Base-by-base conservation (phyloP, 2,797 vertebrate species). In the Miichthys miiuy region DNA sequence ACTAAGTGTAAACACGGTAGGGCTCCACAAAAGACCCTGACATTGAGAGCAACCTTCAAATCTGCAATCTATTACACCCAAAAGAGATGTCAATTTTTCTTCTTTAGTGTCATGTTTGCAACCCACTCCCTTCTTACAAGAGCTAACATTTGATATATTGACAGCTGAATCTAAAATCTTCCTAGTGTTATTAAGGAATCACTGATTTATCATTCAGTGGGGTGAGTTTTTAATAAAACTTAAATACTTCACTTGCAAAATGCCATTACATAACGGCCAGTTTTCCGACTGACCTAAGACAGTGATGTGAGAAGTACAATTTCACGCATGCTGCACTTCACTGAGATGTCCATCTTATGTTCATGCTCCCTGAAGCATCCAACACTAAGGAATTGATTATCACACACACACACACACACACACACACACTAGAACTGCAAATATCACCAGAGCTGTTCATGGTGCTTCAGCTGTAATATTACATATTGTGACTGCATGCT, bases 251-350 rank as follows among this genome's bases (percentile, higher is more conserved):
- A 5, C 71, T 77, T 76, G 64, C 25, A 68, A 62, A 76, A 86
- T 55, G 67, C 17, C 58, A 61, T 80, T 58, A 60, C 5, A 23
- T 46, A 21, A 75, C 1, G 34, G 42, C 67, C 61, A 55, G 60
- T 56, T 68, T 67, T 85, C 65, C 13, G 10, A 63, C 72, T 83
- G 89, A 87, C 84, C 83, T 70, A 72, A 78, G 82, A 87, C 78
- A 81, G 79, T 13, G 61, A 88, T 80, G 84, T 82, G 82, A 92
- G 77, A 87, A 83, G 88, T 60, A 85, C 82, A 86, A 91, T 93
- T 91, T 92, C 87, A 92, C 80, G 84, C 85, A 81, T 83, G 82
- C 55, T 20, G 50, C 89, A 81, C 75, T 87, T 85, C 69, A 66
- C 72, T 12, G 71, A 68, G 46, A 72, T 14, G 68, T 85, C 80